Base-by-base conservation (phyloP, 2,888 invertebrate genomes). In the Pyrrhosoma nymphula region DNA sequence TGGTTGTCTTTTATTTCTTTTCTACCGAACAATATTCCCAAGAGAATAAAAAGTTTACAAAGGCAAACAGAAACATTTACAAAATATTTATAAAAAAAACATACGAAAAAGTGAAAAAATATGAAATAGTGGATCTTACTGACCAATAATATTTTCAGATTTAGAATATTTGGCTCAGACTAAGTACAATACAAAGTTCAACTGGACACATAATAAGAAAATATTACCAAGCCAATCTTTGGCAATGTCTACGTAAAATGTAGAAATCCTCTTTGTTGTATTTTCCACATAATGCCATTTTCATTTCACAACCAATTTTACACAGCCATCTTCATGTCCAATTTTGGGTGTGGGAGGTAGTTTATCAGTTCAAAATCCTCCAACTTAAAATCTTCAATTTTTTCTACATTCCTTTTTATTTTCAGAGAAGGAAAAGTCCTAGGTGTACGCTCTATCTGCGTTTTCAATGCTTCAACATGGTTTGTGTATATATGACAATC, bases 401-500 rank as follows among this genome's bases (percentile, higher is more conserved):
- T 97, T 55, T 97, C 97, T 18, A 99, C 98, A 96, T 98, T 97
- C 75, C 98, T 97, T 96, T 98, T 98, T 96, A 99, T 98, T 95
- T 97, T 97, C 95, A 99, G 97, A 95, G 97, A 98, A 0, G 99
- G 99, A 96, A 99, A 99, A 20, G 98, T 97, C 95, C 97, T 97
- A 0, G 99, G 99, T 95, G 97, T 97, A 95, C 99, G 98, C 96
- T 97, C 97, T 47, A 99, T 96, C 97, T 99, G 99, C 96, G 98
- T 98, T 96, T 98, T 97, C 0, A 99, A 97, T 0, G 99, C 98
- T 95, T 98, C 98, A 55, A 99, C 97, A 96, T 99, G 99, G 97
- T 99, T 99, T 20, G 98, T 97, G 96, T 99, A 99, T 0, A 99
- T 98, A 97, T 99, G 99, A 88, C 99, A 98, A 97, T 99, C 99